Base-by-base conservation (phyloP, 2,797 vertebrate species). In the Taeniopygia guttata region DNA sequence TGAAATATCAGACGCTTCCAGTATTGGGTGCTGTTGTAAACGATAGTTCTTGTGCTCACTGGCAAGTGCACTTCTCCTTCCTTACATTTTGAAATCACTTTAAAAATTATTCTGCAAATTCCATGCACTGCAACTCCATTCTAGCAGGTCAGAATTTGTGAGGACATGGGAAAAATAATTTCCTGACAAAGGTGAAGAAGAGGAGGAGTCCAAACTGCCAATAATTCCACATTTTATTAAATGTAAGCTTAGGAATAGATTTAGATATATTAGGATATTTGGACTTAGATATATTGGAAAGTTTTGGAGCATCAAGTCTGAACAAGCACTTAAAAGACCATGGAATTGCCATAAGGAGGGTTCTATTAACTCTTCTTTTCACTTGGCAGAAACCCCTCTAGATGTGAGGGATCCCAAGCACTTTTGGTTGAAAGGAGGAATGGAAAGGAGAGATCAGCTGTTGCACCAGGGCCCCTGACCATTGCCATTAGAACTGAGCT, bases 341-440 rank as follows among this genome's bases (percentile, higher is more conserved):
- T 1, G 0, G 12, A 79, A 84, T 5, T 84, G 13, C 38, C 30
- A 26, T n/a, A 11, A 25, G 5, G 9, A 74, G 12, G 9, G 5
- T 63, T 74, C 45, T 84, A 20, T 72, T 77, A 74, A 56, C 36
- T 13, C 3, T 59, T 67, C 19, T 80, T 83, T 77, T 89, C 34
- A 38, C 11, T 54, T 62, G 51, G 10, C 43, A 80, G 64, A 40
- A 62, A 17, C 7, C 10, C 54, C 4, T 20, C 29, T 68, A 40
- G 9, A 51, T 38, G 7, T 80, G 48, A 83, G 56, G 18, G 4
- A 68, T 72, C n/a, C n/a, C 14, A 60, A 32, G 14, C 30, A 60
- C 54, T 82, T 83, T 11, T 18, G 78, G 11, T 55, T 80, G 67
- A 83, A 63, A 76, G 46, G 15, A 82, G 34, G 23, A 78, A 69